These are phyloP conservation scores for Oligia fasciuncula DNA, from an alignment of 2,888 invertebrate genomes.

Conservation along the genomic window DNA sequence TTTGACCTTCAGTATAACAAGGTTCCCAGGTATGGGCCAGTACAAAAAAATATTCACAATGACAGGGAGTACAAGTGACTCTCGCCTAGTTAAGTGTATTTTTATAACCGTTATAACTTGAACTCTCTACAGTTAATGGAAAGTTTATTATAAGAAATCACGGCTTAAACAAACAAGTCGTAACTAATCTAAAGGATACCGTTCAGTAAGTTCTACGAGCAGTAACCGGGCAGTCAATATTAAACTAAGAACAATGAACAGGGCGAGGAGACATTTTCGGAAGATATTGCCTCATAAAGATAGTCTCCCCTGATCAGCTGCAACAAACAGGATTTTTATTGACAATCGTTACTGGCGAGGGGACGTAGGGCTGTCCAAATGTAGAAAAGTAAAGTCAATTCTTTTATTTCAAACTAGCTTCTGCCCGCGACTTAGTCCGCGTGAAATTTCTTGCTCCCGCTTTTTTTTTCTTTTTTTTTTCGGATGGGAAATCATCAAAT, in stretches of 20 bases:
- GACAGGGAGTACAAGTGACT: not conserved
- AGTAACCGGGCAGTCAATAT: conserved; percentile 11
- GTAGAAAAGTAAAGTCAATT: not conserved
- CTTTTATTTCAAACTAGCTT: not conserved
- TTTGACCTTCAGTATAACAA: not conserved
- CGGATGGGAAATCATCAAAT: too few species aligned
- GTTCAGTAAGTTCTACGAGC: not conserved
- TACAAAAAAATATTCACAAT: not conserved
- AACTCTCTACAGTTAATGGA: not conserved
- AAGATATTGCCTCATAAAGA: conserved; percentile 53
- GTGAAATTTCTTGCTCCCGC: not conserved
- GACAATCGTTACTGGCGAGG: conserved; percentile 24
- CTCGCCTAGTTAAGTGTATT: not conserved
- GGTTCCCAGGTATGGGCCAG: not conserved
- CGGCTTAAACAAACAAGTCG: conserved; percentile 10
- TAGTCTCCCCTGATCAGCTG: conserved; percentile 36
- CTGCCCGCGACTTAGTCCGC: not conserved
- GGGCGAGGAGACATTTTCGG: conserved; percentile 28
- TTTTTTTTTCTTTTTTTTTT: too few species aligned
- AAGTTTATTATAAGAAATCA: not conserved
- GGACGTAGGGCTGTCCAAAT: conserved; percentile 33
- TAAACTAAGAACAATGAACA: conserved; percentile 37
- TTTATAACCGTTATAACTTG: not conserved
- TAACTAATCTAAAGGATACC: not conserved
- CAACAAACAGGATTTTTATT: conserved; percentile 58